Evolutionary conservation across 2,113 vertebrate species (phyloP).

Genomic region (Zingel zingel): DNA sequence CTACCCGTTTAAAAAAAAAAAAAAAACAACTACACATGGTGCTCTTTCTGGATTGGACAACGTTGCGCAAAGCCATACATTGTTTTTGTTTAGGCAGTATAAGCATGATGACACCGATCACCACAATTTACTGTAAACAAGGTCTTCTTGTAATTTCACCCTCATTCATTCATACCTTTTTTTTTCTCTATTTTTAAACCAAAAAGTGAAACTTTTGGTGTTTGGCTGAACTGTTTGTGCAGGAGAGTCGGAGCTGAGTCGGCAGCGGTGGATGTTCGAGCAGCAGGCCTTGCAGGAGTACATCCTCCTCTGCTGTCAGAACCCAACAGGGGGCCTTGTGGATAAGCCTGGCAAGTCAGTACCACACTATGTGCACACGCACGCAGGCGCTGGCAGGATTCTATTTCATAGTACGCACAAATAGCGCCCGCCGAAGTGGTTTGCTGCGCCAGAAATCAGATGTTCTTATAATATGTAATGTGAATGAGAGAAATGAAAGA

Average conservation of each 20-base stretch:
- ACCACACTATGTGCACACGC: constrained; percentile 57
- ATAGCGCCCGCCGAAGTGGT: too few species aligned
- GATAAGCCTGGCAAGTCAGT: constrained; percentile 99
- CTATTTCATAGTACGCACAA: too few species aligned
- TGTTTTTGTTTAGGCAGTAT: too few species aligned
- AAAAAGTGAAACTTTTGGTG: background rate
- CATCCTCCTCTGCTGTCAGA: constrained; percentile 97
- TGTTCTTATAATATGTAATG: too few species aligned
- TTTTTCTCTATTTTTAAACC: too few species aligned
- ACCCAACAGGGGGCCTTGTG: constrained; percentile 91
- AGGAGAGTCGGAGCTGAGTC: constrained; percentile 92
- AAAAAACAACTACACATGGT: too few species aligned
- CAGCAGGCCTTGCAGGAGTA: constrained; percentile 97
- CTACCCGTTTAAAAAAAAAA: too few species aligned
- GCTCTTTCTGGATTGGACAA: too few species aligned
- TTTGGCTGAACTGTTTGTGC: constrained; percentile 19
- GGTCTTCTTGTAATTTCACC: background rate
- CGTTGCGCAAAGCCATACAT: too few species aligned
- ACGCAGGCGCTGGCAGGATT: background rate
- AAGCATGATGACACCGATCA: background rate
- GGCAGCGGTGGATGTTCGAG: constrained; percentile 95
- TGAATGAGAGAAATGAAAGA: too few species aligned
- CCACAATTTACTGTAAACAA: background rate
- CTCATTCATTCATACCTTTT: too few species aligned
- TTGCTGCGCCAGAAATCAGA: too few species aligned